phyloP scores from a whole-genome alignment of 2,113 vertebrate genomes.

The Ovibos moschatus region DNA sequence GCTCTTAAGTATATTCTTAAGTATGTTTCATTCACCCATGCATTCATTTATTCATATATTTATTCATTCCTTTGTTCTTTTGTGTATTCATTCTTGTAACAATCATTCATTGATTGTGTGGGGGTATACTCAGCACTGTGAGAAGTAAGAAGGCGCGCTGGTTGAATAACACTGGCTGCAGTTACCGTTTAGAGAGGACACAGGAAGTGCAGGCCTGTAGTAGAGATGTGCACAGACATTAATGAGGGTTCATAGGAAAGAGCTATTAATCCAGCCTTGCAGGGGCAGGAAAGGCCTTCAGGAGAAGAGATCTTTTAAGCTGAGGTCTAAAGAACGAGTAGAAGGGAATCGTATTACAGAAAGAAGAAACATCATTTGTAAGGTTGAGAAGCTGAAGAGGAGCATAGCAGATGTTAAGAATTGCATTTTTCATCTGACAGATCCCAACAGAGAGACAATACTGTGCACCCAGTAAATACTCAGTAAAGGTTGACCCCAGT shows the following conservation, averaged over 20 bases:
- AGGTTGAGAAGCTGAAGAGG: not conserved
- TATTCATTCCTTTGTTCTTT: not conserved
- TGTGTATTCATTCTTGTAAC: not conserved
- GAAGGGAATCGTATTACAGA: not conserved
- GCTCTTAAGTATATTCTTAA: not conserved
- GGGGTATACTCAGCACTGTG: not conserved
- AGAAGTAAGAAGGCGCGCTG: not conserved
- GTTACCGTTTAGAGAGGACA: not conserved
- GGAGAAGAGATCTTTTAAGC: not conserved
- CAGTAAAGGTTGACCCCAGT: not conserved
- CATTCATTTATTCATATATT: not conserved
- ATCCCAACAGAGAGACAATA: not conserved
- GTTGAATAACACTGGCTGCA: not conserved
- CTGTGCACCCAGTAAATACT: not conserved
- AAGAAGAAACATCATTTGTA: not conserved
- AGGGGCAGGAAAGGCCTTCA: not conserved
- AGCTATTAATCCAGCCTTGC: not conserved
- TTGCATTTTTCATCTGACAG: not conserved
- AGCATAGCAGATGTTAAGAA: not conserved
- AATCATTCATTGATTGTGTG: not conserved
- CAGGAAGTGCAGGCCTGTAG: not conserved
- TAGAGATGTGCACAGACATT: not conserved
- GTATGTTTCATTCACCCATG: not conserved
- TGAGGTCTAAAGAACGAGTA: not conserved
- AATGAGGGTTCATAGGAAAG: not conserved